A percentile compares a stretch with the other conserved stretches of the same genome.
Conservation (phyloP, 2,797 vertebrate species). For the Scarus forsteni region DNA sequence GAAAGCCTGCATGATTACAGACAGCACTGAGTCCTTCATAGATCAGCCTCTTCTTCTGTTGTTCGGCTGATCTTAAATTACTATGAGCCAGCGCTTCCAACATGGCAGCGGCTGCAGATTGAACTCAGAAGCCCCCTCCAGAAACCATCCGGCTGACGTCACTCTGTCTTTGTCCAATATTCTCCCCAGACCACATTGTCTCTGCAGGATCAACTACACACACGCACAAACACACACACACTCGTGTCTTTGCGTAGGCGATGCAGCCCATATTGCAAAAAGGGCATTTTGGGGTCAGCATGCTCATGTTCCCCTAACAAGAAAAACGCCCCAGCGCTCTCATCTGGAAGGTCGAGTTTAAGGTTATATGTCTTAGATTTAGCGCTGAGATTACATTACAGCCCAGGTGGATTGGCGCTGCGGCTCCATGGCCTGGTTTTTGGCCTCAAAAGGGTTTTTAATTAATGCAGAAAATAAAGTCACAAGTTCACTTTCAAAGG, state of each 20-base stretch:
- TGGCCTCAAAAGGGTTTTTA: slow-evolving; percentile 6
- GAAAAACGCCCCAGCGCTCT: neutral
- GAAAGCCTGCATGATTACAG: no score
- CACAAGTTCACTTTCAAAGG: slow-evolving; percentile 1
- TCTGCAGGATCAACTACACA: neutral
- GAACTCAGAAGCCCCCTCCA: no score
- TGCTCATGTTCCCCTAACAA: slow-evolving; percentile 5
- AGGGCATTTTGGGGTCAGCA: slow-evolving; percentile 3
- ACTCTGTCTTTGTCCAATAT: no score
- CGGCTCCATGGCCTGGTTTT: neutral
- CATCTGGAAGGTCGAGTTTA: slow-evolving; percentile 1
- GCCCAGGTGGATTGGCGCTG: neutral
- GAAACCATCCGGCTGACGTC: no score
- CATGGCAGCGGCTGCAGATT: no score
- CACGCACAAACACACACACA: neutral
- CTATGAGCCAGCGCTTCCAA: no score
- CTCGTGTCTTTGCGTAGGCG: neutral
- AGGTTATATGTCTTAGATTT: slow-evolving; percentile 2
- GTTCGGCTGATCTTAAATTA: no score
- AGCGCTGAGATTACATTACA: neutral
- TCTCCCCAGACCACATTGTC: no score
- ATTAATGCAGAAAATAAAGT: slow-evolving; percentile 8
- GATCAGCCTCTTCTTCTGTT: no score
- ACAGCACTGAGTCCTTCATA: no score
- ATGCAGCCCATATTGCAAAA: neutral